Evolutionary conservation across 1,140 invertebrate genomes (phyloP), one percentile per base, ranked within the genome.

Genomic region (Tenebrio molitor): DNA sequence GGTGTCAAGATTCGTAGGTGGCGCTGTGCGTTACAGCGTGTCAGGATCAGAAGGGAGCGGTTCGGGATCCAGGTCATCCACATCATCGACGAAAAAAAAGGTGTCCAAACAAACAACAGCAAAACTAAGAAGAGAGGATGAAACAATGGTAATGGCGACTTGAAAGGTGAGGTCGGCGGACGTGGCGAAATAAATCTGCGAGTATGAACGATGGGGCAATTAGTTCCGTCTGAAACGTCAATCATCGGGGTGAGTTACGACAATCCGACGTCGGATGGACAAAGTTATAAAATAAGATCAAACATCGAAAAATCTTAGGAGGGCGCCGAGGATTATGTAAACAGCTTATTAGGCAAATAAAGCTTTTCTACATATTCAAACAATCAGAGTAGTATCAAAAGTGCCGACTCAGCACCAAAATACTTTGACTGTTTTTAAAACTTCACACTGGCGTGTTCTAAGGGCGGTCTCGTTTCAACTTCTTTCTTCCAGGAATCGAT

Each of bases 281-380:
- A 58, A 58, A 58, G 50, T 58, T 58, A 58, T 58, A 58, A 58
- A 58, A 58, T 58, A 58, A 58, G 50, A 58, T 58, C 50, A 58
- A 58, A 58, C 50, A 58, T 58, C 23, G 50, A 58, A 58, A 58
- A 58, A 58, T 29, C 23, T 58, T 58, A 58, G 50, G 50, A 58
- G 50, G 50, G 67, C 42, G 42, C 46, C 67, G 67, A 63, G 39
- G 68, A 53, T 29, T 71, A 41, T 66, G 73, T 74, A 74, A 74
- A 74, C 73, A 74, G 42, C 69, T 74, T 67, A 71, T 73, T 70
- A 71, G 63, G 34, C 71, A 75, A 75, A 75, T 70, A 75, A 72
- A 73, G 71, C 67, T 64, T 75, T 73, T 73, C 74, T 70, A 75
- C 72, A 75, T 73, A 75, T 75, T 75, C 63, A 75, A 75, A 75